Evolutionary conservation across 2,888 invertebrate species (phyloP).

Genomic region (Hybos culiciformis): DNA sequence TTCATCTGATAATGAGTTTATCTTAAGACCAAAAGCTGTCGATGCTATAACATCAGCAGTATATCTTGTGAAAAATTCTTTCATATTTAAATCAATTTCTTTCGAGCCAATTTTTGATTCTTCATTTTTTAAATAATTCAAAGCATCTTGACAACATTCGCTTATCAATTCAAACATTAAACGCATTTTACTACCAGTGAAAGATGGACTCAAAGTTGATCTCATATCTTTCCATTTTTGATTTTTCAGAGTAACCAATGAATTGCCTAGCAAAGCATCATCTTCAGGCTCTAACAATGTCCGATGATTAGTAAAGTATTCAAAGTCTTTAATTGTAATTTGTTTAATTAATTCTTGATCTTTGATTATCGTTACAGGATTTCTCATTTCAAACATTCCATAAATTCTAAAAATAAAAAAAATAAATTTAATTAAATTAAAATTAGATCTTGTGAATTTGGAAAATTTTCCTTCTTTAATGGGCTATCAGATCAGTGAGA

Average conservation of each 20-base stretch:
- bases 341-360: slow-evolving; percentile 43
- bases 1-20: slow-evolving; percentile 39
- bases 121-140: slow-evolving; percentile 5
- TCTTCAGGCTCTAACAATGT: slow-evolving; percentile 27
- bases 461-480: no score
- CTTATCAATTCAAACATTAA: slow-evolving; percentile 34
- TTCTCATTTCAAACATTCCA: slow-evolving; percentile 37
- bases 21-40: slow-evolving; percentile 30
- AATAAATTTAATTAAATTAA: background rate
- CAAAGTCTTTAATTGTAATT: slow-evolving; percentile 43
- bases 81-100: slow-evolving; percentile 19
- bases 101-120: background rate
- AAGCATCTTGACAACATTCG: slow-evolving; percentile 19
- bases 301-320: slow-evolving; percentile 40
- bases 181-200: slow-evolving; percentile 38
- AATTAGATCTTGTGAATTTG: no score
- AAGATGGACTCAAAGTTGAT: slow-evolving; percentile 35
- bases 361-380: slow-evolving; percentile 35
- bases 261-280: slow-evolving; percentile 35
- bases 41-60: slow-evolving; percentile 29
- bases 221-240: slow-evolving; percentile 35
- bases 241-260: slow-evolving; percentile 37
- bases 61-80: slow-evolving; percentile 24
- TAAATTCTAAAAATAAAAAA: slow-evolving; percentile 31
- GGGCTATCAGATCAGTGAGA: no score